Base-by-base conservation (phyloP, 2,113 vertebrate species). In the Speoplatyrhinus poulsoni region DNA sequence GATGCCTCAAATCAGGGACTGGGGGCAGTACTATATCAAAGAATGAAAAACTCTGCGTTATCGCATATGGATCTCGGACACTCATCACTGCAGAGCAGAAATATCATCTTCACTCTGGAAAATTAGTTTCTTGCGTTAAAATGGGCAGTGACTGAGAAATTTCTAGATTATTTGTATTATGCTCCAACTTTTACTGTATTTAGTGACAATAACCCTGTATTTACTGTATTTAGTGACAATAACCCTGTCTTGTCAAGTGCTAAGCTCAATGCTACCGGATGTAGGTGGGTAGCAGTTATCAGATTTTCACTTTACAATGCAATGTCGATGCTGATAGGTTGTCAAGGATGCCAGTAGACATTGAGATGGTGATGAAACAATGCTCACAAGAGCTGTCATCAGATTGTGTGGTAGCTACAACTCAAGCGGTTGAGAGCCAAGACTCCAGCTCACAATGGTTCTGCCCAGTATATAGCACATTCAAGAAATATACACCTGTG, bases 161-260 rank as follows among this genome's bases (percentile, higher is more conserved):
- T n/a, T n/a, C n/a, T n/a, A n/a, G n/a, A n/a, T n/a, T n/a, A n/a
- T n/a, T n/a, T n/a, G n/a, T n/a, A n/a, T n/a, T n/a, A n/a, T n/a
- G n/a, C n/a, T n/a, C n/a, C n/a, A n/a, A n/a, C n/a, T n/a, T 36
- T 36, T 36, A n/a, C 36, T 36, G 36, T 36, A 6, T 3, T 36
- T 6, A 36, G 36, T 36, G 3, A 58, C 19, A 58, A 19, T 6
- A 58, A 58, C 10, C 36, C 6, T 36, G 36, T 3, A 36, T 36
- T 36, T 36, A n/a, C 36, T 36, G 36, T 36, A 6, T 3, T 36
- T 6, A 36, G 36, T 36, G 3, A 58, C 19, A 58, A 19, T 6
- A 58, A 58, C 10, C 58, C 58, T 60, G 58, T 60, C 32, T 36
- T 60, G 12, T 60, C 58, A 9, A 60, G 32, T 8, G 58, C 58